Evolutionary conservation across 2,797 vertebrate genomes (phyloP).

Genomic region (Passerculus sandwichensis): DNA sequence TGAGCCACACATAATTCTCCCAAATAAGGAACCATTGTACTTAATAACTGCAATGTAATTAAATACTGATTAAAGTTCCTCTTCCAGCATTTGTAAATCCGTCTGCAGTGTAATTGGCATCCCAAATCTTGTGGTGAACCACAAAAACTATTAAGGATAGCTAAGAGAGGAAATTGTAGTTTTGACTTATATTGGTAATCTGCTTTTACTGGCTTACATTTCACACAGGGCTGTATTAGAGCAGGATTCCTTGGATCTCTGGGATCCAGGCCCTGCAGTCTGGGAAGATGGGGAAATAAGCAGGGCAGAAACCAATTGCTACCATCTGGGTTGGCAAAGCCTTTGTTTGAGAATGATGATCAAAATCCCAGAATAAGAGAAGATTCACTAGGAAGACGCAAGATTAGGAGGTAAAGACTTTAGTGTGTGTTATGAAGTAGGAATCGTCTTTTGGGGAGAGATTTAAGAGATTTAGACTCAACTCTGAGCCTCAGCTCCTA

Average conservation of each 20-base stretch:
- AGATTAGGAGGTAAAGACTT: background rate
- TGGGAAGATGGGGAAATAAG: conserved; percentile 14
- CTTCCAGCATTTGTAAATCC: conserved; percentile 65
- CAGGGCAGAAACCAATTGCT: conserved; percentile 46
- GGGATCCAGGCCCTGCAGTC: background rate
- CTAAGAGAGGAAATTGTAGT: conserved; percentile 53
- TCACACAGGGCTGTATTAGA: background rate
- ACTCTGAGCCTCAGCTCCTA: background rate
- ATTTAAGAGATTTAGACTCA: background rate
- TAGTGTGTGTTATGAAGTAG: background rate
- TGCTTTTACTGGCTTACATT: conserved; percentile 50
- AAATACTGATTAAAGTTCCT: conserved; percentile 66
- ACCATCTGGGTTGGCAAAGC: conserved; percentile 36
- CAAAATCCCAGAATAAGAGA: background rate
- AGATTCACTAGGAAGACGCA: background rate
- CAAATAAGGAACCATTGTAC: conserved; percentile 28
- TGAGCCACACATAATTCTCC: conserved; percentile 13
- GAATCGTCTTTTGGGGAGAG: background rate
- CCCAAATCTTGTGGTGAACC: conserved; percentile 73
- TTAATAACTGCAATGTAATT: conserved; percentile 45
- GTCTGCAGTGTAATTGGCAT: conserved; percentile 70
- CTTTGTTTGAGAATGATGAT: conserved; percentile 5
- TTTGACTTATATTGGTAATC: conserved; percentile 52
- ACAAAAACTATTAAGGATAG: conserved; percentile 64
- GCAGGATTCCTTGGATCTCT: conserved; percentile 26